Base-by-base conservation (phyloP, 1,140 invertebrate species). In the Penaeus indicus region DNA sequence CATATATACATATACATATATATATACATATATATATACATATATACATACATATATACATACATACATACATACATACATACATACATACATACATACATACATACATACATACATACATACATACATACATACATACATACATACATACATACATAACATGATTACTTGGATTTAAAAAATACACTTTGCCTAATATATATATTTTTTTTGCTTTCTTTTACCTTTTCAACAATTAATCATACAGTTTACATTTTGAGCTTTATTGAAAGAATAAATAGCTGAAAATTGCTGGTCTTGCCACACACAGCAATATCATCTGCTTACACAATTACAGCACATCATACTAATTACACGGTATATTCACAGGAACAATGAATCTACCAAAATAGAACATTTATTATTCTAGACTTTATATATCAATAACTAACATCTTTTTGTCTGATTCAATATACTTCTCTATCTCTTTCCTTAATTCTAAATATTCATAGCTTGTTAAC, bases 361-460 rank as follows among this genome's bases (percentile, higher is more conserved):
- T 88, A 88, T 88, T 88, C 87, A 88, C 87, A 88, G 78, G 81
- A 88, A 88, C 87, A 80, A 81, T 81, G 78, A 88, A 75, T 64
- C 87, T 88, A 88, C 87, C 87, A 88, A 88, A 88, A 88, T 88
- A 88, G 87, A 88, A 88, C 87, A 88, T 88, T 84, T 88, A 88
- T 84, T 84, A 79, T 64, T 83, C 81, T 84, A 83, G 64, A 84
- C 79, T 88, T 77, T 88, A 82, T 88, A 88, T 82, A 81, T 84
- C 87, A 88, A 78, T 84, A 88, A 42, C 87, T 88, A 88, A 88
- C 81, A 84, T 27, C 54, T 79, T 25, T 84, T 81, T 67, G 78
- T 84, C 61, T 88, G 61, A 67, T 60, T 78, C 81, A 82, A 64
- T 78, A 77, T 62, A 54, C 47, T 72, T 84, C 60, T 79, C 54